Evolutionary conservation across 2,888 invertebrate genomes (phyloP), one percentile per base, ranked within the genome.

Genomic region (Apeira syringaria): DNA sequence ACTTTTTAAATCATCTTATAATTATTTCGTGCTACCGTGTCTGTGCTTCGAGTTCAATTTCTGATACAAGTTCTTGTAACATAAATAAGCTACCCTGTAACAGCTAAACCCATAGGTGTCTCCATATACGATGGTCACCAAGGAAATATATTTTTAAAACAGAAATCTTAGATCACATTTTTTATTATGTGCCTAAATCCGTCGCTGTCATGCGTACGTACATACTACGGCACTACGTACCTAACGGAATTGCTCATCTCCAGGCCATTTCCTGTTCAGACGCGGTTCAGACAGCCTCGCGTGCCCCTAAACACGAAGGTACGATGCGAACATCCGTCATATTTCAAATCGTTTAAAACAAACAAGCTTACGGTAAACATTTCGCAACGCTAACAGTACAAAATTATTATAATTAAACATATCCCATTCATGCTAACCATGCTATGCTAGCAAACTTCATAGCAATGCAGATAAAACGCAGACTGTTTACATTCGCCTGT

Each of bases 251-350:
- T 74, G 61, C 79, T 81, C 84, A 85, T 86, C 81, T 79, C 74
- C 67, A 63, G 69, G 68, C 69, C 74, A 86, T 86, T 86, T 86
- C 86, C 86, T 76, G 79, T 71, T 64, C 71, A 80, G 79, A 77
- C 79, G 63, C 57, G 65, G 77, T 68, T 66, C 79, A 80, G 80
- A 80, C 79, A 80, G 80, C 80, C 53, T 56, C 50, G 54, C 63
- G 50, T 63, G 66, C 62, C 59, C 63, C 63, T 66, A 64, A 68
- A 70, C 59, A 59, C 62, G 60, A 42, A 58, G 46, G 57, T 50
- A 53, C 30, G 15, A 28, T 24, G 7, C n/a, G 34, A 40, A 53
- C 47, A 50, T 26, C 38, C 43, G 31, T 34, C 39, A 57, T 48
- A 54, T 50, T 37, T 35, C 47, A 47, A 59, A 68, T 67, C 65